Conservation (phyloP, 1,140 invertebrate genomes). For the Scaptodrosophila lebanonensis region DNA sequence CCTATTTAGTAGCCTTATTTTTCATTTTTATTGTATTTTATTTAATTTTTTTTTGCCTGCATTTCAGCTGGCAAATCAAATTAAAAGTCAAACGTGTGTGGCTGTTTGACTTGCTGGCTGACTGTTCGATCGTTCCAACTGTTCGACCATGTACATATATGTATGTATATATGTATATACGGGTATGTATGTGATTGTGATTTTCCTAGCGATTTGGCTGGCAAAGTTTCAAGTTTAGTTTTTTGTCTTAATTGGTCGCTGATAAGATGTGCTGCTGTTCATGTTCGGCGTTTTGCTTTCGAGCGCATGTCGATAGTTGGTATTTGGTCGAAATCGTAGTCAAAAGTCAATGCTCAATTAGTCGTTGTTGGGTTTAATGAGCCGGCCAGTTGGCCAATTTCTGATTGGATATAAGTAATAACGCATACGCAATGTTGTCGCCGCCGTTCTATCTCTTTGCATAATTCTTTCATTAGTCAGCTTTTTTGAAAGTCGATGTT, state of each 20-base stretch:
- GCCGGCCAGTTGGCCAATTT: constrained; percentile 13
- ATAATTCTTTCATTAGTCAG: constrained; percentile 69
- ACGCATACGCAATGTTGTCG: constrained; percentile 34
- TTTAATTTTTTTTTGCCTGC: constrained; percentile 21
- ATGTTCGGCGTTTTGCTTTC: constrained; percentile 34
- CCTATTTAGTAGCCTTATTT: no score
- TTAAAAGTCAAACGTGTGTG: constrained; percentile 43
- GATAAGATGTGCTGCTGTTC: constrained; percentile 71
- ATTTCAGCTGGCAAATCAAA: constrained; percentile 53
- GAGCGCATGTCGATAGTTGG: constrained; percentile 14
- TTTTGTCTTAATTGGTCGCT: constrained; percentile 68
- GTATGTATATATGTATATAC: no score
- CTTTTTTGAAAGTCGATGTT: constrained; percentile 68
- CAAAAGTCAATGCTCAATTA: no score
- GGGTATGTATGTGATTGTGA: background rate
- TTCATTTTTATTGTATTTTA: no score
- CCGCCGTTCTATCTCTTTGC: constrained; percentile 56
- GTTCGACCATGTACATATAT: no score
- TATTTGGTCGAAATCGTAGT: no score
- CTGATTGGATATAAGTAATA: constrained; percentile 4
- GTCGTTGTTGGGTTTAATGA: constrained; percentile 23
- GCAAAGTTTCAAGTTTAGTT: constrained; percentile 29
- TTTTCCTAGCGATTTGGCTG: no score
- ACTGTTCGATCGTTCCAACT: constrained; percentile 7
- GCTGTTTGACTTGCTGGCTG: constrained; percentile 1